Evolutionary conservation across 2,113 vertebrate species (phyloP).

Genomic region (Anser brachyrhynchus): DNA sequence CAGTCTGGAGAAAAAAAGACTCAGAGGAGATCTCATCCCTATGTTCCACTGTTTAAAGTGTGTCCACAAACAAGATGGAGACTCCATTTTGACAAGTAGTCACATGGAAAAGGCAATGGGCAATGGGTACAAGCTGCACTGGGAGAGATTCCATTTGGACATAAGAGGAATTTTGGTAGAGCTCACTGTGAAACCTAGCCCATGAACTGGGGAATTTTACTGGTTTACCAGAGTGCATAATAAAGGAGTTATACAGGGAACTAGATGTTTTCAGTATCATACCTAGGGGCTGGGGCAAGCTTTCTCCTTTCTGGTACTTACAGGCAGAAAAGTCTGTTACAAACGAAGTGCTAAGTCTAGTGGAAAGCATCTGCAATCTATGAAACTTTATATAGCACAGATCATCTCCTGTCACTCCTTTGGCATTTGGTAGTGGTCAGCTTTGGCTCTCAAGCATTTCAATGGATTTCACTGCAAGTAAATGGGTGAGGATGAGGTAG

Average conservation of each 20-base stretch:
- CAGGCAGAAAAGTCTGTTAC: background rate
- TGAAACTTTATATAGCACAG: background rate
- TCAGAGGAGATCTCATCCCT: background rate
- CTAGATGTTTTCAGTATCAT: background rate
- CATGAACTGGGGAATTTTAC: background rate
- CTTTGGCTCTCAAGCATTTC: background rate
- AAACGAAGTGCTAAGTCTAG: background rate
- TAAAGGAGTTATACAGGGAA: background rate
- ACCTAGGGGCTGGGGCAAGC: fast-evolving
- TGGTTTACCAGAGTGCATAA: background rate
- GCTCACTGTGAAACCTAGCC: background rate
- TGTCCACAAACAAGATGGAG: background rate
- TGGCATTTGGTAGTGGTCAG: background rate
- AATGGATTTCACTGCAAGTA: background rate
- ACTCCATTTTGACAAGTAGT: background rate
- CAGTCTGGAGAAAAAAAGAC: background rate
- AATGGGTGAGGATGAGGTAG: background rate
- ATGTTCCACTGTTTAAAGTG: background rate
- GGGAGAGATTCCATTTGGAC: background rate
- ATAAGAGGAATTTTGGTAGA: background rate
- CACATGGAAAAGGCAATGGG: background rate
- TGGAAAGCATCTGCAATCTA: background rate
- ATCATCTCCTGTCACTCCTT: background rate
- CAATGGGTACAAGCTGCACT: background rate
- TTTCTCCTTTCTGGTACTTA: background rate